Conservation (phyloP, 2,113 vertebrate species). For the Bambusicola thoracicus region DNA sequence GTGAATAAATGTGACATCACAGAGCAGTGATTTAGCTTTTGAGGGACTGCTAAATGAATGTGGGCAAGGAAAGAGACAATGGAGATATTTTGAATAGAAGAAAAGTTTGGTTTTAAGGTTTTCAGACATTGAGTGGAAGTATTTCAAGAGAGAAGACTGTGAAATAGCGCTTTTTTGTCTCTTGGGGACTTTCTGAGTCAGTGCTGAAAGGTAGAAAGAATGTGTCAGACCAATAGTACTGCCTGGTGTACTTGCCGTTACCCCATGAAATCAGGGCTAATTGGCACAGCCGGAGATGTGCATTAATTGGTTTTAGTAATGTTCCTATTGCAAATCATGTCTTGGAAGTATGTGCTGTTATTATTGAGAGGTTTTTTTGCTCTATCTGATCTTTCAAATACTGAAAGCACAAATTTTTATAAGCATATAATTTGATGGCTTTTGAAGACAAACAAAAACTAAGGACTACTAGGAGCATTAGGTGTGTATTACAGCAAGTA, state of each 20-base stretch:
- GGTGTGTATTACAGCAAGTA: fast-evolving
- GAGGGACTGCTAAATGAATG: neutral
- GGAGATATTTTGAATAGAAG: neutral
- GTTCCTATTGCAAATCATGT: neutral
- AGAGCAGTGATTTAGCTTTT: neutral
- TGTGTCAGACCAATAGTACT: neutral
- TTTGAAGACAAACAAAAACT: neutral
- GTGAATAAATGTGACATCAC: neutral
- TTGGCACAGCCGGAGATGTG: neutral
- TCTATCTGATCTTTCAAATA: neutral
- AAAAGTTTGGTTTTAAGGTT: neutral
- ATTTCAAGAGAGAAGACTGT: neutral
- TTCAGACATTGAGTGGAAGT: neutral
- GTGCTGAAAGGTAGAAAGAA: neutral
- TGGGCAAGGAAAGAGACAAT: neutral
- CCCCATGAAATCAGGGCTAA: neutral
- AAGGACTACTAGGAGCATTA: neutral
- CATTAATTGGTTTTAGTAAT: neutral
- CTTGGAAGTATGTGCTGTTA: neutral
- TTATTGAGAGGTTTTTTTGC: neutral
- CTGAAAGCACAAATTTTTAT: neutral
- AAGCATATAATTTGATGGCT: neutral
- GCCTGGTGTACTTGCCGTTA: neutral
- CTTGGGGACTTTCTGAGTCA: neutral
- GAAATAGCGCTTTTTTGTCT: neutral